Base-by-base conservation (phyloP, 2,888 invertebrate species). In the Synanthedon myopaeformis region DNA sequence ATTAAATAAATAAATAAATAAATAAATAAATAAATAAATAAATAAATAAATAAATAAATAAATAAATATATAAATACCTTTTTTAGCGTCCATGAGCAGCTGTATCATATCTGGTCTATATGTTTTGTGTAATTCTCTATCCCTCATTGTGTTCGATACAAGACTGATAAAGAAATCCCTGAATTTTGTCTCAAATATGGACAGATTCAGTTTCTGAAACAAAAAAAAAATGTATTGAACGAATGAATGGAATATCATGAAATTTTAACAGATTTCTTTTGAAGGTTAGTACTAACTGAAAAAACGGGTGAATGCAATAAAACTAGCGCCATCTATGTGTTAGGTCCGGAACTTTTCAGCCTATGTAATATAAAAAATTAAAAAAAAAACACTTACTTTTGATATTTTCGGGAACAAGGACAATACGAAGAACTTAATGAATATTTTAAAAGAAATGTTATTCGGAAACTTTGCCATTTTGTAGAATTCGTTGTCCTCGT, bases 401-500 rank as follows among this genome's bases (percentile, higher is more conserved):
- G 59, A 56, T 3, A 74, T 1, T 6, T 51, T 59, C 0, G 74
- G 72, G 8, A 56, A 51, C 19, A 59, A 61, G 0, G 57, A 19
- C 48, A 64, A 58, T 1, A 69, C 58, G 5, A 76, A 56, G 4
- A 74, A 60, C 3, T 61, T 59, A 0, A 75, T 3, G 13, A 69
- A 54, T 49, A 66, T 61, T 3, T 53, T 51, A 3, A 66, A 65
- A 1, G 55, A 65, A 53, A 89, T 85, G 8, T 74, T 74, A 0
- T 88, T 79, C 1, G 78, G 63, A n/a, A 69, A 65, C 58, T 82
- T 83, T 10, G 88, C 89, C 76, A 81, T 83, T 49, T 63, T 52
- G 61, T 86, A 90, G 65, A 91, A 90, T 48, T 83, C 74, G 58
- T 90, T 90, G 0, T 89, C 65, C 1, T 88, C 72, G 1, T 90